Conservation (phyloP, 2,888 invertebrate species). For the Tipula helvola region DNA sequence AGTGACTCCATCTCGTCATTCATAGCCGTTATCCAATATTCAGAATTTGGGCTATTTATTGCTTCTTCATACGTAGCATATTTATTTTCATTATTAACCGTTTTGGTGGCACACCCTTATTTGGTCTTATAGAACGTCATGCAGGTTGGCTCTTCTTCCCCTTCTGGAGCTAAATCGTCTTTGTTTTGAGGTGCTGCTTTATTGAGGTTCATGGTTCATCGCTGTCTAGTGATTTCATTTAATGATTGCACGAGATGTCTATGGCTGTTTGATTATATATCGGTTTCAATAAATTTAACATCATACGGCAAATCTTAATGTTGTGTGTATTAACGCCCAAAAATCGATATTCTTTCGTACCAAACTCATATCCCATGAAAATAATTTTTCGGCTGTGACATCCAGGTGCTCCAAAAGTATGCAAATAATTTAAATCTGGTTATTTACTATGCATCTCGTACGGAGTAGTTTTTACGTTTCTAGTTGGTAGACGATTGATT, state of each 20-base stretch:
- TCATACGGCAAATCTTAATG: not conserved
- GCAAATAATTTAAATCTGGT: not conserved
- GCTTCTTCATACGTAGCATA: not conserved
- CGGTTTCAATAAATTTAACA: not conserved
- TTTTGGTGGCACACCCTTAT: not conserved
- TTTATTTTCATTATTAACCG: not conserved
- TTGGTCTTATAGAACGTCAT: not conserved
- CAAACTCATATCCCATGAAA: too few species aligned
- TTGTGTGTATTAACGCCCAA: not conserved
- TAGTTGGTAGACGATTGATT: not conserved
- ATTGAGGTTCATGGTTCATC: not conserved
- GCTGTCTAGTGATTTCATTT: not conserved
- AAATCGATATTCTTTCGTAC: too few species aligned
- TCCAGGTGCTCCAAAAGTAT: slow-evolving; percentile 6
- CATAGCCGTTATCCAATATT: not conserved
- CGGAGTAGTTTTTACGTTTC: too few species aligned
- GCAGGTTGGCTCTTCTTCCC: not conserved
- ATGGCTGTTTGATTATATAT: not conserved
- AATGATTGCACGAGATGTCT: too few species aligned
- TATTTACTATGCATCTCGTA: not conserved
- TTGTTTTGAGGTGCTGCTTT: not conserved
- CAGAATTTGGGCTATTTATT: not conserved
- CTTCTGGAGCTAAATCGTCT: not conserved
- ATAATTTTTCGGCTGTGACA: not conserved
- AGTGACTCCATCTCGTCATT: too few species aligned